Percentiles rank a stretch among this genome's conserved stretches.
phyloP scores from a whole-genome alignment of 2,888 invertebrate genomes.

The Chironomus riparius region DNA sequence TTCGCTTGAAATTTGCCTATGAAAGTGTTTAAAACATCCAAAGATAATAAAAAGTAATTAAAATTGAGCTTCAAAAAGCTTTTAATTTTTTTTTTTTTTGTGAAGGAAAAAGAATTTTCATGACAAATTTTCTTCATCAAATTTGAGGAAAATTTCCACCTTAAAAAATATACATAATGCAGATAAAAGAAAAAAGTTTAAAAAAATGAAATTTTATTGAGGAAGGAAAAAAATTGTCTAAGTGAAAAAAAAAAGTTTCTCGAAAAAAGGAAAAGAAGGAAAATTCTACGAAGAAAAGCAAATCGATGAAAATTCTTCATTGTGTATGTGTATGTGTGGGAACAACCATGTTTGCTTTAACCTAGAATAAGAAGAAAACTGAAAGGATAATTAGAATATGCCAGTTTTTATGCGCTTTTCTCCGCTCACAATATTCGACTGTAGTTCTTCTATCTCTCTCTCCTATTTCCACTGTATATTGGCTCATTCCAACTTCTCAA shows the following conservation, averaged over 20 bases:
- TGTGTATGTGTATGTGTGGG: background rate
- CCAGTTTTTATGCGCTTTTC: conserved; percentile 19
- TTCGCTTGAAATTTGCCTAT: conserved; percentile 18
- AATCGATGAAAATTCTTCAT: conserved; percentile 25
- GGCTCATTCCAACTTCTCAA: too few relatives aligned
- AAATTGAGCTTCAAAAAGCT: background rate
- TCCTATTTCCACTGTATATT: too few relatives aligned
- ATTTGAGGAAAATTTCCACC: background rate
- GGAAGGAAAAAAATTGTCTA: background rate
- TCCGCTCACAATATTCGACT: background rate
- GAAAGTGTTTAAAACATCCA: conserved; percentile 2
- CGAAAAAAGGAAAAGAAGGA: background rate
- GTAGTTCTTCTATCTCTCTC: too few relatives aligned
- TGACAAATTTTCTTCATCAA: background rate
- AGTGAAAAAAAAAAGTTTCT: background rate
- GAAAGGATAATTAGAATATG: conserved; percentile 25
- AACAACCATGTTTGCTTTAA: conserved; percentile 25
- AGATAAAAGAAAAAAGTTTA: background rate
- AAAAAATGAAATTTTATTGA: background rate
- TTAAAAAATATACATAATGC: background rate
- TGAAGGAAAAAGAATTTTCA: conserved; percentile 3
- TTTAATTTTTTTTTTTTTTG: background rate
- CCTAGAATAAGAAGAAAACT: conserved; percentile 26
- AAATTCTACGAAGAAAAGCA: background rate
- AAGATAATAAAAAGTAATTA: conserved; percentile 16